Percentiles rank a stretch among this genome's conserved stretches.
Evolutionary conservation across 2,113 vertebrate species (phyloP).

Genomic region (Ptilorrhoa leucosticta): DNA sequence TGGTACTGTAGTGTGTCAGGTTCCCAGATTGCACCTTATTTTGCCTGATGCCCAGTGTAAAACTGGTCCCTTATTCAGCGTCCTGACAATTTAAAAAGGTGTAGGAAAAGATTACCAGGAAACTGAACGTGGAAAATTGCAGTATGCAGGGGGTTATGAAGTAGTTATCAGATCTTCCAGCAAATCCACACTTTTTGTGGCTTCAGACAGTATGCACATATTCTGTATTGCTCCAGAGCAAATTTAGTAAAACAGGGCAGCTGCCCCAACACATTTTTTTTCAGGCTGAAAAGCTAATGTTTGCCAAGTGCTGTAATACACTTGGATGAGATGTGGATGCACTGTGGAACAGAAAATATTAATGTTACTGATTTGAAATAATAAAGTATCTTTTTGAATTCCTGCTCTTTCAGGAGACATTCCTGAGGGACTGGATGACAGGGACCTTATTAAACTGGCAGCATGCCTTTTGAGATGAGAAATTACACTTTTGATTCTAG

Average conservation of each 20-base stretch:
- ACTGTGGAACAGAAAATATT: not conserved
- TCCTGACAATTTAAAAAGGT: not conserved
- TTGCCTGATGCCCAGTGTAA: not conserved
- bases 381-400: slow-evolving; percentile 11
- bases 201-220: not conserved
- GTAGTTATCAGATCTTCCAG: not conserved
- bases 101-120: not conserved
- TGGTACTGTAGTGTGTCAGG: not conserved
- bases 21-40: not conserved
- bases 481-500: not conserved
- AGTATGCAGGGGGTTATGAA: rapidly evolving
- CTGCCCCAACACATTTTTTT: not conserved
- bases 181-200: not conserved
- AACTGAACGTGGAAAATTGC: not conserved
- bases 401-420: not conserved
- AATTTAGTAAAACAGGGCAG: not conserved
- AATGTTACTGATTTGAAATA: slow-evolving; percentile 30
- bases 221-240: not conserved
- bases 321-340: not conserved
- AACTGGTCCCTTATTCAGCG: not conserved
- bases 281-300: not conserved
- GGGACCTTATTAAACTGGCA: slow-evolving; percentile 49
- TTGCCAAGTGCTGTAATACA: not conserved
- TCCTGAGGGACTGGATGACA: slow-evolving; percentile 8
- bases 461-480: not conserved